Conservation (phyloP, 2,113 vertebrate genomes). For the Galemys pyrenaicus region DNA sequence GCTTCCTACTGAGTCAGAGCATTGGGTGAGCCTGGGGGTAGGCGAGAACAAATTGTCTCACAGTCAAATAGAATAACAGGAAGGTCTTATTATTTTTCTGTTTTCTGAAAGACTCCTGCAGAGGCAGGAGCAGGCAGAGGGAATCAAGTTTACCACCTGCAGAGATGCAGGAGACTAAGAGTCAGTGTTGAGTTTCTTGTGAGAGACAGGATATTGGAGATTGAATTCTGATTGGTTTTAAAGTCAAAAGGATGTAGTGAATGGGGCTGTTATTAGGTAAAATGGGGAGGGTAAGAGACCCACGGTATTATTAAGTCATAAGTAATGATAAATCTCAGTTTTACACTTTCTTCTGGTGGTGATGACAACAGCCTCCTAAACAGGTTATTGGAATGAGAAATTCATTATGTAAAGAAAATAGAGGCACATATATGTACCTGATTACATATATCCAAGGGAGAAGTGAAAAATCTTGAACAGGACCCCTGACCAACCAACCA, state of each 20-base stretch:
- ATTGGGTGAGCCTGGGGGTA: constrained; percentile 48
- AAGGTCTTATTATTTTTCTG: constrained; percentile 54
- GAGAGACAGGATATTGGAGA: neutral
- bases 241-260: neutral
- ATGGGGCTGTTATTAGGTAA: neutral
- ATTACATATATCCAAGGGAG: neutral
- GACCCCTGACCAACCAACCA: neutral
- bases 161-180: neutral
- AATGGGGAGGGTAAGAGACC: neutral
- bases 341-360: neutral
- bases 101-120: constrained; percentile 41
- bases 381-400: neutral
- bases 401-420: neutral
- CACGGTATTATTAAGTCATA: neutral
- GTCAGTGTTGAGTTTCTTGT: neutral
- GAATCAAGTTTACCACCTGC: constrained; percentile 16
- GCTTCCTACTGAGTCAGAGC: constrained; percentile 44
- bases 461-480: neutral
- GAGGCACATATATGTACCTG: neutral
- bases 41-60: constrained; percentile 58
- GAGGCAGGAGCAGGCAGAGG: neutral
- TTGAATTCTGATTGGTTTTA: neutral
- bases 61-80: neutral
- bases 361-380: neutral
- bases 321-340: neutral